phyloP scores from a whole-genome alignment of 2,113 vertebrate genomes.

The Sebastes schlegelii region DNA sequence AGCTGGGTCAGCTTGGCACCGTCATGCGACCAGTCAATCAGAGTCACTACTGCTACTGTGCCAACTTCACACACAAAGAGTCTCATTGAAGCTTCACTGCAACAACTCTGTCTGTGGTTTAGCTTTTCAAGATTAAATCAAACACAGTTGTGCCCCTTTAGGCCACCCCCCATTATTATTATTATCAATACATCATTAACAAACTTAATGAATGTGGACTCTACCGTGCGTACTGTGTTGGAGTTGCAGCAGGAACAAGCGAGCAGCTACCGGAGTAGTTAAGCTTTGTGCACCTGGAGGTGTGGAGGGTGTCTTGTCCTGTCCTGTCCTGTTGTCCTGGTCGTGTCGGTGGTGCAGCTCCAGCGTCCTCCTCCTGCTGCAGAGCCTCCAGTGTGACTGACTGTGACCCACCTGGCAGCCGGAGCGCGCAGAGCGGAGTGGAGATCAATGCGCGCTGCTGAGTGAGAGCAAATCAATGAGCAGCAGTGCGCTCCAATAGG shows the following conservation, averaged over 20 bases:
- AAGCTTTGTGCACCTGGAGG: conserved; percentile 28
- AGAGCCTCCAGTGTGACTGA: conserved; percentile 18
- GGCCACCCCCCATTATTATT: neutral
- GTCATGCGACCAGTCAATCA: conserved; percentile 18
- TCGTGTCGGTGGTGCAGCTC: conserved; percentile 12
- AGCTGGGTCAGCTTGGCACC: conserved; percentile 13
- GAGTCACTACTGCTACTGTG: neutral
- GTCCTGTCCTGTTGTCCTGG: neutral
- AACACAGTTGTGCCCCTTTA: neutral
- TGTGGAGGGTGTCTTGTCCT: neutral
- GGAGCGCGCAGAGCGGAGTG: conserved; percentile 10
- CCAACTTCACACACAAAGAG: neutral
- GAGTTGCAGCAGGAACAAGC: neutral
- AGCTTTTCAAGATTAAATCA: neutral
- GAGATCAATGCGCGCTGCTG: conserved; percentile 21
- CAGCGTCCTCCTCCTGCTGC: conserved; percentile 32
- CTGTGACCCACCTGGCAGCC: conserved; percentile 1
- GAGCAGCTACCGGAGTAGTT: neutral
- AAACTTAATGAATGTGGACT: neutral
- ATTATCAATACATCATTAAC: neutral
- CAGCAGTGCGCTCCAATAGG: no score
- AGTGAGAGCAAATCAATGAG: no score
- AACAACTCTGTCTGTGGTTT: neutral
- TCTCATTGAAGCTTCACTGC: neutral
- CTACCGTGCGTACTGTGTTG: conserved; percentile 7